These are phyloP conservation scores for Drosophila borealis DNA, from an alignment of 2,888 invertebrate genomes.

Conservation along the genomic window DNA sequence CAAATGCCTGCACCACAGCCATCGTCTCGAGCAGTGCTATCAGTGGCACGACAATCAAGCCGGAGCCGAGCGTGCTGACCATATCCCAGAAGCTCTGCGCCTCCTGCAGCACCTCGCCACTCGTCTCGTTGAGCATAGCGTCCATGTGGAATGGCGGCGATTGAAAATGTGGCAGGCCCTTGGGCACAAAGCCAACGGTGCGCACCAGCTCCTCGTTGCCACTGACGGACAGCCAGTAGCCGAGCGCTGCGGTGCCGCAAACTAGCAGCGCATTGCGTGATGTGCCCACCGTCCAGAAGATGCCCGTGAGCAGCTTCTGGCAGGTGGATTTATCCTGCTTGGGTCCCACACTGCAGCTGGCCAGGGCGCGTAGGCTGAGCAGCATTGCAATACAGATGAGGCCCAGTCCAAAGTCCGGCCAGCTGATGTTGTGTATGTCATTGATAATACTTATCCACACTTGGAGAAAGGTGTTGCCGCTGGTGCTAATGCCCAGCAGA, in stretches of 20 bases:
- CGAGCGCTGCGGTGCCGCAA: slow-evolving; percentile 89
- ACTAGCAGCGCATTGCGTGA: slow-evolving; percentile 94
- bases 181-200: slow-evolving; percentile 90
- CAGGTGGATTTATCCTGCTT: slow-evolving; percentile 86
- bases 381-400: slow-evolving; percentile 90
- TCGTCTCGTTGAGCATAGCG: slow-evolving; percentile 87
- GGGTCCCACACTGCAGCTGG: slow-evolving; percentile 88
- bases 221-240: slow-evolving; percentile 87
- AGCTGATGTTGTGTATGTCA: slow-evolving; percentile 88
- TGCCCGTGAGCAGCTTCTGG: slow-evolving; percentile 88
- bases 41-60: slow-evolving; percentile 93
- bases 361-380: slow-evolving; percentile 91
- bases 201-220: slow-evolving; percentile 86
- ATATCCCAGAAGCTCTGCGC: slow-evolving; percentile 88
- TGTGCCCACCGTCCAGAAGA: slow-evolving; percentile 91
- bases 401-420: slow-evolving; percentile 92
- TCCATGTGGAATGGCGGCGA: slow-evolving; percentile 89
- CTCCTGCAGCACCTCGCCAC: slow-evolving; percentile 74
- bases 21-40: slow-evolving; percentile 95
- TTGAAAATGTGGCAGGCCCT: slow-evolving; percentile 89
- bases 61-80: slow-evolving; percentile 92
- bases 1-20: slow-evolving; percentile 87
- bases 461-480: slow-evolving; percentile 92
- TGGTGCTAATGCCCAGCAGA: slow-evolving; percentile 90
- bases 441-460: slow-evolving; percentile 91